Base-by-base conservation (phyloP, 2,888 invertebrate species). In the Phoenoteleia sp. region DNA sequence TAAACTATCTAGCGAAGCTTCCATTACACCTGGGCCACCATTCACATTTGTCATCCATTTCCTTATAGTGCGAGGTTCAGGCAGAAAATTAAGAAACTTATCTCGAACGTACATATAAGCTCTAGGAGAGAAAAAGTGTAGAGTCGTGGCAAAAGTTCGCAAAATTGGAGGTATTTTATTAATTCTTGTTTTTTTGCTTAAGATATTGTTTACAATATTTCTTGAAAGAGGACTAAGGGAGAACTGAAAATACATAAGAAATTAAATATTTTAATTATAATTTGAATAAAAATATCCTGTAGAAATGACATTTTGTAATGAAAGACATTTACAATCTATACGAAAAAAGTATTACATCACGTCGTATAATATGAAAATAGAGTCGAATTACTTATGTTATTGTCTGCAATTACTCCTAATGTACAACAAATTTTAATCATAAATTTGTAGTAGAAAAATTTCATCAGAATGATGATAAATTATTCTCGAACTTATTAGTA, bases 31-130 rank as follows among this genome's bases (percentile, higher is more conserved):
- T 13, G 77, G 66, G 19, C 58, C 33, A 19, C 29, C 72, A 29
- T 84, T 45, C 15, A 84, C n/a, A 11, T 27, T 49, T 6, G 45
- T 60, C 11, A 62, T 23, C 84, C 75, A 84, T 71, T 56, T 79
- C 36, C 19, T 29, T n/a, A 80, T 62, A 1, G 75, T 69, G 2
- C 21, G 25, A 13, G 80, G 72, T 39, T 80, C 45, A 2, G 84
- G 84, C 39, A 80, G 62, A 47, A 47, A 80, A 6, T 66, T 29
- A 13, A 83, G 47, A 21, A 79, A 74, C 33, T 27, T 58, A 2
- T 58, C 23, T 58, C 77, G 15, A 13, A 83, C 71, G 36, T 76
- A 81, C 29, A 36, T 47, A 21, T 81, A 81, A 6, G 75, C 71
- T 36, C 66, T 67, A 11, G 69, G 49, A 11, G 80, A 66, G 54